These are phyloP conservation scores for Hirundo rustica DNA, from an alignment of 2,797 vertebrate genomes.

Conservation along the genomic window DNA sequence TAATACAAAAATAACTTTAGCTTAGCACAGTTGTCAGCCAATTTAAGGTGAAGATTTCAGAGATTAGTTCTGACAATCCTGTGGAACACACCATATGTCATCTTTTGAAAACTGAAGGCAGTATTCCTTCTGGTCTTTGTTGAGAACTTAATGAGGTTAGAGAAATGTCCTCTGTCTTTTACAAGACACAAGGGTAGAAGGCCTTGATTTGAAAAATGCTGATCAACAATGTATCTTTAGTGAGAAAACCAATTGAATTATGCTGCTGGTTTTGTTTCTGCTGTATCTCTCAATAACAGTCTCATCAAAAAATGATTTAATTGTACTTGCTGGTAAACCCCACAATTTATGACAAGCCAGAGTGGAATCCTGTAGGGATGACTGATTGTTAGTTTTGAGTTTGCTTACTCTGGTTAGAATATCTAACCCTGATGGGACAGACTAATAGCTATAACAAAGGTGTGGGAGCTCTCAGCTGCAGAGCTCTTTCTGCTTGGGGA, in stretches of 20 bases:
- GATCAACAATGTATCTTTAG: slow-evolving; percentile 22
- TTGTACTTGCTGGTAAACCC: neutral
- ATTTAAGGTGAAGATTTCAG: slow-evolving; percentile 67
- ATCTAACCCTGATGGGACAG: neutral
- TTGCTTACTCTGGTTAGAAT: neutral
- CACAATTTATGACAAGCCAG: neutral
- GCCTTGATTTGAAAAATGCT: slow-evolving; percentile 18
- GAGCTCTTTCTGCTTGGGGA: neutral
- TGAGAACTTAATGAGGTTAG: slow-evolving; percentile 65
- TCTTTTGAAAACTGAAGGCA: slow-evolving; percentile 57
- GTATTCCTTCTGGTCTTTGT: slow-evolving; percentile 68
- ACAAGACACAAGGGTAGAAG: slow-evolving; percentile 7
- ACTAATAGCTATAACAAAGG: neutral
- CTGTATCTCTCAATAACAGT: neutral
- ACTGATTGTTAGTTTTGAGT: neutral
- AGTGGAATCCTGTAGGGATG: neutral
- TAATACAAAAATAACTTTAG: slow-evolving; percentile 58
- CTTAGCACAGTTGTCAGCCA: slow-evolving; percentile 57
- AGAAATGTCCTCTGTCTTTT: slow-evolving; percentile 55
- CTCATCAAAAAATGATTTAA: slow-evolving; percentile 40
- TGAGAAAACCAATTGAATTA: slow-evolving; percentile 46
- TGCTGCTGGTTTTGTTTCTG: slow-evolving; percentile 16
- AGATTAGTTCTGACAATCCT: slow-evolving; percentile 69
- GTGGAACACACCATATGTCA: slow-evolving; percentile 70
- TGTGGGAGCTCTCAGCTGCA: neutral